Percentiles rank a stretch among this genome's conserved stretches.
These are phyloP conservation scores for Plodia interpunctella DNA, from an alignment of 1,140 invertebrate genomes.

Conservation along the genomic window DNA sequence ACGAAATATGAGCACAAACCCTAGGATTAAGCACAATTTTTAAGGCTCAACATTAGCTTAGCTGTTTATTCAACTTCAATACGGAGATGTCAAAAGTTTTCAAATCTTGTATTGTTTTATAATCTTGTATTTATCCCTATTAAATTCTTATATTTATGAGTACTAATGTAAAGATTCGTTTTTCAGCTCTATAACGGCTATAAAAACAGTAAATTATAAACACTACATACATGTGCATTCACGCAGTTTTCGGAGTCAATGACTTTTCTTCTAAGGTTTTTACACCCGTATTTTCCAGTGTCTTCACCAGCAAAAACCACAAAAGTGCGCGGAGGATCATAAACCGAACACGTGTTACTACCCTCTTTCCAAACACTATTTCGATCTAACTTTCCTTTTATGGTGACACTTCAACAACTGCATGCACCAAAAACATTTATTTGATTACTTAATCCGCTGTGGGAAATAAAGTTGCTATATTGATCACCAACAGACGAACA, in stretches of 20 bases:
- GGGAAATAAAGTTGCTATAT: no score
- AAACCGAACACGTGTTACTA: slow-evolving; percentile 39
- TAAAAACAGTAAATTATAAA: neutral
- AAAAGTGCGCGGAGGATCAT: slow-evolving; percentile 20
- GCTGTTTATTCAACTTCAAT: neutral
- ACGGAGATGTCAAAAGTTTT: no score
- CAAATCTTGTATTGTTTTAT: no score
- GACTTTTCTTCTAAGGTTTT: no score
- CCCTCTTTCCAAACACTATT: slow-evolving; percentile 27
- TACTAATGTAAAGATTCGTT: no score
- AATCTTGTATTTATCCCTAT: no score
- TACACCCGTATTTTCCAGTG: no score
- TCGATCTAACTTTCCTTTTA: slow-evolving; percentile 34
- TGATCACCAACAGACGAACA: no score
- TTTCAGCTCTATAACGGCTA: no score
- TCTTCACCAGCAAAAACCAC: no score
- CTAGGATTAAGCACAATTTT: neutral
- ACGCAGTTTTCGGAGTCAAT: no score
- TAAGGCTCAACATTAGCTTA: neutral
- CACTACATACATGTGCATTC: slow-evolving; percentile 16
- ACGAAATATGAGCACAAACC: neutral
- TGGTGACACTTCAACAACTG: slow-evolving; percentile 17
- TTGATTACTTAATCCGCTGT: slow-evolving; percentile 22
- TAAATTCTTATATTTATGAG: no score
- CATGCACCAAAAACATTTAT: slow-evolving; percentile 28